Conservation (phyloP, 1,140 invertebrate genomes). For the Melitaea cinxia region DNA sequence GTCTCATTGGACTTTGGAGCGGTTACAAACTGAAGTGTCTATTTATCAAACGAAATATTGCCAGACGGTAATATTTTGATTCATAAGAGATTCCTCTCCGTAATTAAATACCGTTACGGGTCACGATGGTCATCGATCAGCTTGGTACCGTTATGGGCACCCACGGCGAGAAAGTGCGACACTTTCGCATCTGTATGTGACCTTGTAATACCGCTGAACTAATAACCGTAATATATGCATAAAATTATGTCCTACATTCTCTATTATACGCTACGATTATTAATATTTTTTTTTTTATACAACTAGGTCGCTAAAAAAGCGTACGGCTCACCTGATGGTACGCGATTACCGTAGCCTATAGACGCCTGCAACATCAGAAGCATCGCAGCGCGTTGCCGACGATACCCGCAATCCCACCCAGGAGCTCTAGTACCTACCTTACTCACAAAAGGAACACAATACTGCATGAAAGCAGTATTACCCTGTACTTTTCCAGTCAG, state of each 20-base stretch:
- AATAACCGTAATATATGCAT: conserved; percentile 15
- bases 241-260: background rate
- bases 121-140: conserved; percentile 9
- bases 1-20: too few species aligned
- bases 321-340: too few species aligned
- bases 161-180: conserved; percentile 14
- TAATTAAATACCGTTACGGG: conserved; percentile 14
- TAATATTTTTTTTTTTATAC: too few species aligned
- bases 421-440: too few species aligned
- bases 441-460: too few species aligned
- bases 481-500: too few species aligned
- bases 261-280: background rate
- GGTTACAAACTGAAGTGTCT: background rate
- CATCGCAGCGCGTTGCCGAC: too few species aligned
- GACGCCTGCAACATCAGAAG: too few species aligned
- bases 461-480: too few species aligned
- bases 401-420: too few species aligned
- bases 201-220: background rate
- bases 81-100: background rate
- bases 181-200: conserved; percentile 12
- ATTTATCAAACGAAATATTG: background rate
- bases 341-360: too few species aligned
- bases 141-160: conserved; percentile 9
- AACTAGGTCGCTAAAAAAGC: too few species aligned
- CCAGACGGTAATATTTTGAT: background rate